Evolutionary conservation across 2,888 invertebrate genomes (phyloP), one percentile per base, ranked within the genome.

Genomic region (Cataglyphis livida): DNA sequence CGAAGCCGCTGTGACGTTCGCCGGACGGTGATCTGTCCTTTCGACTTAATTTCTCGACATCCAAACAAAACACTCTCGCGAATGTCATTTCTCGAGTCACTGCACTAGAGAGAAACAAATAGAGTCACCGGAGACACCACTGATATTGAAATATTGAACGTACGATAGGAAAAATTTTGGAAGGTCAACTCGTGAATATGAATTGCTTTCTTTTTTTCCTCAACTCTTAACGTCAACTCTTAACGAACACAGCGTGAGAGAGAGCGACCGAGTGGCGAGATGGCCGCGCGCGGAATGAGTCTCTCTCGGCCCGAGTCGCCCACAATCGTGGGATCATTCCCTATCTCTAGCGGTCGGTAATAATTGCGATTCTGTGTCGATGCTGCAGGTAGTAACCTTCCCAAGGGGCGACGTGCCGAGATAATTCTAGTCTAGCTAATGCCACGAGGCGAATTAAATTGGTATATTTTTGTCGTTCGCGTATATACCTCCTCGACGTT

Each of bases 271-370:
- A 75, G 84, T 85, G 82, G 68, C 61, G 64, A 85, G 83, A 82
- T 84, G 71, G 78, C 71, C 73, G 57, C 71, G 48, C 82, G 81
- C 73, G 54, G 86, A 90, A 84, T 90, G 88, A 90, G 4, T 82
- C 85, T 81, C 62, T 85, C 51, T 32, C 71, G 35, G 35, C 51
- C 51, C 32, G 70, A 84, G 84, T 83, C 61, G 70, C 51, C 81
- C 15, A 78, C 85, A 82, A 88, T 90, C 89, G 85, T 61, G 81
- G 70, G 85, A 84, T 28, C 2, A 28, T 87, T 91, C 85, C 74
- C 85, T 74, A 65, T 35, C 68, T 35, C 25, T 76, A 32, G 62
- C 83, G 51, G 85, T 88, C 89, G 89, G 88, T 87, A 85, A 81
- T 44, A 25, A 79, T 64, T 51, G 21, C 48, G 65, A 86, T 85